These are phyloP conservation scores for Cephus nigrinus DNA, from an alignment of 2,888 invertebrate genomes.

Conservation along the genomic window DNA sequence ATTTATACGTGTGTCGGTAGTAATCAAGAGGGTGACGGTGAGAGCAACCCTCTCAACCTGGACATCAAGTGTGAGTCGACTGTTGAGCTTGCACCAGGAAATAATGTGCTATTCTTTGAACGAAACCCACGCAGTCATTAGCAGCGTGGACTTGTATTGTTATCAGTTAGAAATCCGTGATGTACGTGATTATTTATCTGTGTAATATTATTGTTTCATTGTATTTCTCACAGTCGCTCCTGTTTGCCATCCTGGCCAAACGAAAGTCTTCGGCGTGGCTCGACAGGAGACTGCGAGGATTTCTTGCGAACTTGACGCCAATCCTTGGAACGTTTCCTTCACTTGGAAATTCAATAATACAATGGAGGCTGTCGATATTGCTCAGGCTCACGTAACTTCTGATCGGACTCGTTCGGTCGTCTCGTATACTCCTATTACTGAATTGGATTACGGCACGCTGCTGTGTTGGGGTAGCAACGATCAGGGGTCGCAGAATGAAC, in stretches of 20 bases:
- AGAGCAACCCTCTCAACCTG: slow-evolving; percentile 85
- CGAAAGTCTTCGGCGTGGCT: slow-evolving; percentile 78
- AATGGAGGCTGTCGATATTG: slow-evolving; percentile 76
- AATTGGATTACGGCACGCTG: slow-evolving; percentile 79
- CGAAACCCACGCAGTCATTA: neutral
- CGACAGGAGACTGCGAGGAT: slow-evolving; percentile 76
- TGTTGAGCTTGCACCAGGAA: neutral
- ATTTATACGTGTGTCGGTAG: slow-evolving; percentile 89
- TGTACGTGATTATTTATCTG: too few species aligned
- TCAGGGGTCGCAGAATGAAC: slow-evolving; percentile 77
- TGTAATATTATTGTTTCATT: neutral
- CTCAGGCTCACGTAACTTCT: slow-evolving; percentile 72
- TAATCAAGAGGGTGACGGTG: slow-evolving; percentile 89
- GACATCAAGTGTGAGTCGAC: slow-evolving; percentile 86
- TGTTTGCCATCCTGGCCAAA: slow-evolving; percentile 77
- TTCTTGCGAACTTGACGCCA: slow-evolving; percentile 80
- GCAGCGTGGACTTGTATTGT: neutral
- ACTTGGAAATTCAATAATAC: slow-evolving; percentile 84
- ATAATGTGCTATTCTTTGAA: neutral
- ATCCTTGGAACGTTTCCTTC: slow-evolving; percentile 78
- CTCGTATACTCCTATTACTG: slow-evolving; percentile 78
- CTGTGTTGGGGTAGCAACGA: slow-evolving; percentile 81
- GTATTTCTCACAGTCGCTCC: slow-evolving; percentile 72
- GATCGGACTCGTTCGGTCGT: slow-evolving; percentile 75
- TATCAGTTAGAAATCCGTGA: neutral